phyloP scores from a whole-genome alignment of 92 coral and sea anemone genomes.

The Montipora capitata region DNA sequence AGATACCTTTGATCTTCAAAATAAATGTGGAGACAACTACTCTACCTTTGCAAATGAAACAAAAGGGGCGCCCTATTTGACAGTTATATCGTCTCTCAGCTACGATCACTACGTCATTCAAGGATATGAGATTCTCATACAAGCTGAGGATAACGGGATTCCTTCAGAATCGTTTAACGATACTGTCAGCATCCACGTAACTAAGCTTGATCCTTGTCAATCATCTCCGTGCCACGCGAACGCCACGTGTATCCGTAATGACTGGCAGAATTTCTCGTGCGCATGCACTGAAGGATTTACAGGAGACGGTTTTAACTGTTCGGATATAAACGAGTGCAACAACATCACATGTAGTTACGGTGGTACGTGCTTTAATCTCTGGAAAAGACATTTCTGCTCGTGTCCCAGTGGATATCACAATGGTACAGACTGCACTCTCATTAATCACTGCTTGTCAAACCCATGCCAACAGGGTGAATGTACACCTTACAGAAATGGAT shows the following conservation, averaged over 20 bases:
- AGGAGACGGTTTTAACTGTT: conserved; percentile 90
- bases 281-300: conserved; percentile 84
- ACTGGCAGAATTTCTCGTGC: conserved; percentile 81
- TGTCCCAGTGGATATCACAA: conserved; percentile 78
- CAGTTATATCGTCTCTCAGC: conserved; percentile 70
- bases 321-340: conserved; percentile 87
- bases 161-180: conserved; percentile 76
- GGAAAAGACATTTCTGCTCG: conserved; percentile 80
- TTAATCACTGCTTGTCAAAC: conserved; percentile 66
- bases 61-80: conserved; percentile 50
- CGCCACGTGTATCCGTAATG: conserved; percentile 84
- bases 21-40: conserved; percentile 48
- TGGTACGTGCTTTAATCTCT: conserved; percentile 82
- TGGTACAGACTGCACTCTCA: conserved; percentile 42
- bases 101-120: conserved; percentile 56
- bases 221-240: conserved; percentile 78
- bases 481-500: conserved; percentile 27
- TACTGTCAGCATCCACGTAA: conserved; percentile 75
- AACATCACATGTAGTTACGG: conserved; percentile 69
- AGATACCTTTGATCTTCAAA: conserved; percentile 68
- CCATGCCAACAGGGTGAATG: conserved; percentile 78
- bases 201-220: conserved; percentile 88
- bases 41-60: conserved; percentile 25
- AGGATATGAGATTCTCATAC: conserved; percentile 66
- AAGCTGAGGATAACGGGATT: conserved; percentile 80